Conservation (phyloP, 2,113 vertebrate species). For the Hyla sarda region DNA sequence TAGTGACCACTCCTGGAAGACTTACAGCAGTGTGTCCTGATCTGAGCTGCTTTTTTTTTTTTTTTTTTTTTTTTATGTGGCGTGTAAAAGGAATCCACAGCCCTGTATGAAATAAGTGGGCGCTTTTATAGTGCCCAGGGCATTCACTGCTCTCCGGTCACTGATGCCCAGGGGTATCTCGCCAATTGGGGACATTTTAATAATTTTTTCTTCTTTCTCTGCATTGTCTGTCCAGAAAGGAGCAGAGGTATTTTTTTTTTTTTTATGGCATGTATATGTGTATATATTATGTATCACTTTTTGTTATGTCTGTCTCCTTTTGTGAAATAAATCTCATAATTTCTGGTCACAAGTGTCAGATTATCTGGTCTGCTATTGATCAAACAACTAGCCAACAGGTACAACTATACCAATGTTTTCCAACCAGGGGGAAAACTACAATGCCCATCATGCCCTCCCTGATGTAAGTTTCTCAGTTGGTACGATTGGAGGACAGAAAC, state of each 20-base stretch:
- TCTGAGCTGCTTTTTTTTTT: not conserved
- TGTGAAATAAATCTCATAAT: slow-evolving; percentile 71
- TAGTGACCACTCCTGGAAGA: not conserved
- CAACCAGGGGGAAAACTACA: no score
- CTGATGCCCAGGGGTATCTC: not conserved
- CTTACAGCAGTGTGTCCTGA: not conserved
- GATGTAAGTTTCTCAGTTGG: no score
- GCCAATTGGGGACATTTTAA: not conserved
- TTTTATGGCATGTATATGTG: slow-evolving; percentile 46
- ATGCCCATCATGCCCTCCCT: no score
- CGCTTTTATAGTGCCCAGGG: no score
- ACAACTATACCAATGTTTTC: no score
- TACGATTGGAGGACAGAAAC: no score
- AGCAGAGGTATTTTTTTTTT: slow-evolving; percentile 41
- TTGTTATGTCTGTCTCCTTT: not conserved
- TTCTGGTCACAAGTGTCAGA: slow-evolving; percentile 55
- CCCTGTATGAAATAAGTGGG: not conserved
- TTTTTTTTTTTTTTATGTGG: no score
- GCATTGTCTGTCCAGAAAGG: slow-evolving; percentile 10
- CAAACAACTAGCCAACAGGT: no score
- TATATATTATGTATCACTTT: slow-evolving; percentile 59
- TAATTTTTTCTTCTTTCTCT: not conserved
- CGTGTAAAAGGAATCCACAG: not conserved
- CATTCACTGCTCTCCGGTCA: no score
- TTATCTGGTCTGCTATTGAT: no score